A percentile compares a stretch with the other conserved stretches of the same genome.
These are phyloP conservation scores for Carduelis carduelis DNA, from an alignment of 2,797 vertebrate genomes.

Conservation along the genomic window DNA sequence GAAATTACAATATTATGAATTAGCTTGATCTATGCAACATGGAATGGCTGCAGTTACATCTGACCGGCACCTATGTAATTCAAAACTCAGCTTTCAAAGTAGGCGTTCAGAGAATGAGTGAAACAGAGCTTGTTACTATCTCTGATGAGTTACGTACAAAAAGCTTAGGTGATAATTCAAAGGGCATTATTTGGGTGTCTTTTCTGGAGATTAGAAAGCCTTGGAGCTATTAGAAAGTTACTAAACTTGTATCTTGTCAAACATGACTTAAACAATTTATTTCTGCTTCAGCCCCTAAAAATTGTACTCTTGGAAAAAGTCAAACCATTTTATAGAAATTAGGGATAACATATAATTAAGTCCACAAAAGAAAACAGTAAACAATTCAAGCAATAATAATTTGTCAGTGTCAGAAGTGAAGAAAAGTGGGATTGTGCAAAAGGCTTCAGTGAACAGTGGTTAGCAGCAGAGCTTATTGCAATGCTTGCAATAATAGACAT, in stretches of 20 bases:
- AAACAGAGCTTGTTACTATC: neutral
- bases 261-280: neutral
- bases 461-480: neutral
- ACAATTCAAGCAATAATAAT: neutral
- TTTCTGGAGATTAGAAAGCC: neutral
- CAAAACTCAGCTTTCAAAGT: neutral
- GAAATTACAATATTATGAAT: neutral
- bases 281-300: neutral
- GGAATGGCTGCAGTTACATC: neutral
- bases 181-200: neutral
- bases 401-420: neutral
- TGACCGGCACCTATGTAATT: neutral
- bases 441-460: neutral
- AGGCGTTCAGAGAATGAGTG: slow-evolving; percentile 12
- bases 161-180: neutral
- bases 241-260: neutral
- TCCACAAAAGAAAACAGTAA: neutral
- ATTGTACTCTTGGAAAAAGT: neutral
- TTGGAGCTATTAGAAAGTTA: neutral
- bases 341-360: neutral
- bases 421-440: neutral
- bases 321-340: neutral
- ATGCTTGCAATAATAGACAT: neutral
- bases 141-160: neutral
- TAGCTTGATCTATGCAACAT: neutral